Evolutionary conservation across 1,140 invertebrate genomes (phyloP).

Genomic region (Drosophila repletoides): DNA sequence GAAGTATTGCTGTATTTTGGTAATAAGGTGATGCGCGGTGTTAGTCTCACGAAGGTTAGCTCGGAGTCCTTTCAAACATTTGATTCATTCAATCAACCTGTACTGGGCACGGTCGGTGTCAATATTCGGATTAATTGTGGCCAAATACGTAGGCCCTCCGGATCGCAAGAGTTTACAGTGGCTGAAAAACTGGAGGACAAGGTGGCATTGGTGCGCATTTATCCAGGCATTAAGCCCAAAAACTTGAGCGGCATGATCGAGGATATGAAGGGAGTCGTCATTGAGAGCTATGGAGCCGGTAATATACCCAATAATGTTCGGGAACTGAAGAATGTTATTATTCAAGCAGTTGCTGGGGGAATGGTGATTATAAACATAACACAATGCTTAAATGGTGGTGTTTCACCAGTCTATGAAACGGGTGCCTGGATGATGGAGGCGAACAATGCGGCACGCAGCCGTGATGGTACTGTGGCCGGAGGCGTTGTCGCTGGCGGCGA

Average conservation of each 20-base stretch:
- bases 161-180: conserved; percentile 88
- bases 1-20: conserved; percentile 97
- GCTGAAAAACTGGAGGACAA: conserved; percentile 89
- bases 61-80: conserved; percentile 94
- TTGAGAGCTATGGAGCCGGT: conserved; percentile 96
- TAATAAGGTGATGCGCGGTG: conserved; percentile 93
- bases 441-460: too few species aligned
- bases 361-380: conserved; percentile 96
- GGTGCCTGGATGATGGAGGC: conserved; percentile 85
- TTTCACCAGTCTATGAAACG: conserved; percentile 91
- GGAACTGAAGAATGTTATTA: conserved; percentile 90
- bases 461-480: too few species aligned
- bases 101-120: conserved; percentile 91
- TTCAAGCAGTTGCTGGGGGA: conserved; percentile 88
- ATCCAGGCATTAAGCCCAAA: conserved; percentile 94
- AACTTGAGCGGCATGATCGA: conserved; percentile 89
- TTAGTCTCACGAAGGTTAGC: conserved; percentile 91
- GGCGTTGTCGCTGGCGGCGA: conserved; percentile 95
- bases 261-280: conserved; percentile 92
- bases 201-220: conserved; percentile 92
- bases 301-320: conserved; percentile 92
- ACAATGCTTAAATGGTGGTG: conserved; percentile 91
- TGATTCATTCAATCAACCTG: conserved; percentile 91
- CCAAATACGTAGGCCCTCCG: conserved; percentile 88
- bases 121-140: conserved; percentile 89